Conservation (phyloP, 92 coral and sea anemone species). For the Actinernus sp. region DNA sequence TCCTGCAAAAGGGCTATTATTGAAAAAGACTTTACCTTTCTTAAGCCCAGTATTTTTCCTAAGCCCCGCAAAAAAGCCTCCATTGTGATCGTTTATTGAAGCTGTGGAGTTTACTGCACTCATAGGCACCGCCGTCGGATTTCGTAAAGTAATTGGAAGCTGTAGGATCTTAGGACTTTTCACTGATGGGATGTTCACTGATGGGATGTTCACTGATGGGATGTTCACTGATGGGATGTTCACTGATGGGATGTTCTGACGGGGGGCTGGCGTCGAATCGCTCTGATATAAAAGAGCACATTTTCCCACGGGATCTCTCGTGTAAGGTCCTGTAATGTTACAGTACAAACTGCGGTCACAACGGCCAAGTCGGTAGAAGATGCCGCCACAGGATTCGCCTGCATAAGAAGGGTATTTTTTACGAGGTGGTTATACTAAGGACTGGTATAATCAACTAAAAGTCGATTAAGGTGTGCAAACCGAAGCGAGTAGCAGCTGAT, state of each 20-base stretch:
- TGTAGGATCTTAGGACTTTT: no score
- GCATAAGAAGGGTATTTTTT: no score
- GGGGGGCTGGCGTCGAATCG: neutral
- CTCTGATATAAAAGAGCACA: slow-evolving; percentile 39
- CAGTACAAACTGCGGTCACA: slow-evolving; percentile 70
- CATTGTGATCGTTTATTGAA: neutral
- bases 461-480: no score
- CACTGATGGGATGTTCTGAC: slow-evolving; percentile 1
- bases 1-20: no score
- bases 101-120: no score
- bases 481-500: no score
- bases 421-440: no score
- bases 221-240: neutral
- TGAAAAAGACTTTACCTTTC: slow-evolving; percentile 13
- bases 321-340: slow-evolving; percentile 57
- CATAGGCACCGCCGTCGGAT: slow-evolving; percentile 16
- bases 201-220: neutral
- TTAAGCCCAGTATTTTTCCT: slow-evolving; percentile 13
- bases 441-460: no score
- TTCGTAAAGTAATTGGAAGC: no score
- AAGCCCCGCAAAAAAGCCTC: slow-evolving; percentile 5
- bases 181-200: neutral
- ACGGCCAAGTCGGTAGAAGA: slow-evolving; percentile 69
- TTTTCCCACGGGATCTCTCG: slow-evolving; percentile 66
- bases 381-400: slow-evolving; percentile 84